Conservation (phyloP, 1,140 invertebrate species). For the Camponotus pennsylvanicus region DNA sequence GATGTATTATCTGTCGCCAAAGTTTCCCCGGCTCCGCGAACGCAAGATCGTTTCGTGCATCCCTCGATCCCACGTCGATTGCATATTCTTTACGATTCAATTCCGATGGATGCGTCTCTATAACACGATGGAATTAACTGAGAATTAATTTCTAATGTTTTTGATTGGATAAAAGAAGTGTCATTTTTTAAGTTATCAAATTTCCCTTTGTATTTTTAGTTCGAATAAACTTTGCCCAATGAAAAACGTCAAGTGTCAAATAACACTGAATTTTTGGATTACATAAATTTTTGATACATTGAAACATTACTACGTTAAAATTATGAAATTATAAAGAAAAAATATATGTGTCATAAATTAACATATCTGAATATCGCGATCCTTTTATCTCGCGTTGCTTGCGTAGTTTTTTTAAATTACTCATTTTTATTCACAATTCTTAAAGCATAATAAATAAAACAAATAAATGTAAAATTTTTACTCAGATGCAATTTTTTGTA, state of each 20-base stretch:
- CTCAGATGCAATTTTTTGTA: background rate
- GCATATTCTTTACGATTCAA: slow-evolving; percentile 12
- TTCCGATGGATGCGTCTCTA: background rate
- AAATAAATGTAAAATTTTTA: background rate
- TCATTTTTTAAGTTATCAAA: background rate
- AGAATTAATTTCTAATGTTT: background rate
- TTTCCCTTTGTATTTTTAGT: background rate
- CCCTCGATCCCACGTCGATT: background rate
- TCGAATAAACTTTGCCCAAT: background rate
- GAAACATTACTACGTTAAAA: background rate
- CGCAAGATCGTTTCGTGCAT: background rate
- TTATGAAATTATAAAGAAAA: background rate
- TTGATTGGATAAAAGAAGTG: background rate
- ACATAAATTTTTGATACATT: background rate
- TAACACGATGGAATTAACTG: background rate
- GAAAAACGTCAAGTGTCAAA: background rate
- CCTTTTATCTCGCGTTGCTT: background rate
- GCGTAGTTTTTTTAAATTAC: background rate
- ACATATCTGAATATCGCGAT: background rate
- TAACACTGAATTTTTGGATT: background rate
- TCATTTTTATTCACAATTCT: background rate
- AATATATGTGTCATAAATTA: background rate
- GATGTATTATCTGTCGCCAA: slow-evolving; percentile 23
- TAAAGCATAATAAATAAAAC: background rate
- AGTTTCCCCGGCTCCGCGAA: slow-evolving; percentile 4